Evolutionary conservation across 2,797 vertebrate genomes (phyloP).

Genomic region (Hydrophis major): DNA sequence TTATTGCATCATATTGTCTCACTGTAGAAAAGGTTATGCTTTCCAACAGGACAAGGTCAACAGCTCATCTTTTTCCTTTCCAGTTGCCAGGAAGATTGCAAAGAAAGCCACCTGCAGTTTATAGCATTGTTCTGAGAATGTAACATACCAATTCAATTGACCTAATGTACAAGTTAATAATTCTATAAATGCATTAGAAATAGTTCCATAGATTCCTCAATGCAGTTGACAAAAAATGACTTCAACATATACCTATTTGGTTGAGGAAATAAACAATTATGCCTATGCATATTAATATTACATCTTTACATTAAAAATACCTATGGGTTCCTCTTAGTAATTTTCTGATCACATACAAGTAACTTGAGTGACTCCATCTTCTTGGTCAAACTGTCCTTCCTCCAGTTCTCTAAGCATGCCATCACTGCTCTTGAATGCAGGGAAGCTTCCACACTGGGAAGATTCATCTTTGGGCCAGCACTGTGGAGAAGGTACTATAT

Average conservation of each 20-base stretch:
- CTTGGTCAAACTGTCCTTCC: conserved; percentile 88
- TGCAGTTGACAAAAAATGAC: conserved; percentile 18
- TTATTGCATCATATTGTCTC: conserved; percentile 19
- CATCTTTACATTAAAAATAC: conserved; percentile 34
- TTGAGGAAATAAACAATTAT: conserved; percentile 26
- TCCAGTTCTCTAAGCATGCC: conserved; percentile 84
- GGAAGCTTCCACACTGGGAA: conserved; percentile 70
- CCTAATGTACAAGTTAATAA: conserved; percentile 18
- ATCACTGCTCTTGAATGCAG: conserved; percentile 79
- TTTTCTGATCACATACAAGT: conserved; percentile 86
- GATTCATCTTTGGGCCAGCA: conserved; percentile 62
- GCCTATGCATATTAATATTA: conserved; percentile 27
- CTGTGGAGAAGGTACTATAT: conserved; percentile 45
- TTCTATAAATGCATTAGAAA: conserved; percentile 46
- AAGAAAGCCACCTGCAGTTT: neutral
- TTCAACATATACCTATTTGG: conserved; percentile 29
- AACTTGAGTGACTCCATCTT: conserved; percentile 91
- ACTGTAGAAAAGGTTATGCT: conserved; percentile 29
- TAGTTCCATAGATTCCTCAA: conserved; percentile 31
- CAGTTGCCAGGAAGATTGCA: conserved; percentile 33
- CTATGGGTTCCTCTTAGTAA: conserved; percentile 45
- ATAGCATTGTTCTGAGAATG: conserved; percentile 22
- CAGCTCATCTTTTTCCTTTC: conserved; percentile 42
- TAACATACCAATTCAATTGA: conserved; percentile 31
- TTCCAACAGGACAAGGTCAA: conserved; percentile 32